Evolutionary conservation across 1,140 invertebrate genomes (phyloP).

Genomic region (Scaptomyza montana): DNA sequence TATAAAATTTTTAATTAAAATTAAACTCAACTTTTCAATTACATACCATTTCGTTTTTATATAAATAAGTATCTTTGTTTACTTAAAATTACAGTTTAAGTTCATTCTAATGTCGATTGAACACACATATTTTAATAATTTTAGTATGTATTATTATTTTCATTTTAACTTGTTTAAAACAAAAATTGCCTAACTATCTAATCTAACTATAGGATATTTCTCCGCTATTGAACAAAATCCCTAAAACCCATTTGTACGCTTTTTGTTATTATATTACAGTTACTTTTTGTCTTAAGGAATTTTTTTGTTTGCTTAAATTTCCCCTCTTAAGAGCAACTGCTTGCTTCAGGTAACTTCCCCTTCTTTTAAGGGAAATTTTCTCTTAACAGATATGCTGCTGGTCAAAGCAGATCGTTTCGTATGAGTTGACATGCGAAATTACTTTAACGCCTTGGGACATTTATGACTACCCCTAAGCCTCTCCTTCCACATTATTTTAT

Average conservation of each 20-base stretch:
- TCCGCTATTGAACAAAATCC: no score
- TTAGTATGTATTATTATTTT: no score
- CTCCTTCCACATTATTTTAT: conserved; percentile 22
- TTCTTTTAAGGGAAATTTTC: conserved; percentile 10
- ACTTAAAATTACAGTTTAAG: no score
- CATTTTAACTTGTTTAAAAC: no score
- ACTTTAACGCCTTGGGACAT: conserved; percentile 55
- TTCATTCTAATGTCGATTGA: no score
- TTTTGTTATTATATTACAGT: background rate
- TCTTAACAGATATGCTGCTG: conserved; percentile 18
- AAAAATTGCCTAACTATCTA: no score
- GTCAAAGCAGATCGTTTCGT: conserved; percentile 21
- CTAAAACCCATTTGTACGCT: background rate
- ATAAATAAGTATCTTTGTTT: no score
- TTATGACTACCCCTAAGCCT: background rate
- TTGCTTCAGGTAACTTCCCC: background rate
- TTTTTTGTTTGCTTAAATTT: background rate
- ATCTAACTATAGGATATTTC: no score
- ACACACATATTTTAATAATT: no score
- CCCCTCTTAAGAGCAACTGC: conserved; percentile 8
- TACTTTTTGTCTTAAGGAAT: background rate
- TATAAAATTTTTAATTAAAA: no score
- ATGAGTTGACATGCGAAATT: background rate
- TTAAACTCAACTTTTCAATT: no score
- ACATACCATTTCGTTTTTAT: no score